These are phyloP conservation scores for Chirona hameri DNA, from an alignment of 2,888 invertebrate species.

Conservation along the genomic window DNA sequence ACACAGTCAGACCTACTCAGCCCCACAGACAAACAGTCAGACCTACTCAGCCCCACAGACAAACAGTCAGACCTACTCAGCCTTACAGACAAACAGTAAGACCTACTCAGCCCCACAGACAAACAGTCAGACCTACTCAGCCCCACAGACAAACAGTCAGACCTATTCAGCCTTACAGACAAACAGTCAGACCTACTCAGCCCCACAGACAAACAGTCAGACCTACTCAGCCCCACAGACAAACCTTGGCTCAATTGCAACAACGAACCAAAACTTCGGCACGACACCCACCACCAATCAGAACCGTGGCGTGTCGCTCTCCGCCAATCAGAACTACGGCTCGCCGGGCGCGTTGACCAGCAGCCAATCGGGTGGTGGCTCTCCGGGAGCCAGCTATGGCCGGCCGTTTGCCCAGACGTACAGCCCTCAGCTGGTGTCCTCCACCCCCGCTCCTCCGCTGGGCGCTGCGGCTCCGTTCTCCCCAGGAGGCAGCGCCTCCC, in stretches of 20 bases:
- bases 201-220: background rate
- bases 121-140: background rate
- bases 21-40: background rate
- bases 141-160: background rate
- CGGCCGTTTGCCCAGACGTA: too few relatives aligned
- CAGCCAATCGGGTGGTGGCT: too few relatives aligned
- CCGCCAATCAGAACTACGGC: too few relatives aligned
- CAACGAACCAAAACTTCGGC: background rate
- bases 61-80: background rate
- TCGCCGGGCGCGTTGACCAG: too few relatives aligned
- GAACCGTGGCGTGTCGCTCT: background rate
- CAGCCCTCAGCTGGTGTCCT: too few relatives aligned
- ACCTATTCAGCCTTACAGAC: background rate
- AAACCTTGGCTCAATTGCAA: background rate
- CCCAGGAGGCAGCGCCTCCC: background rate
- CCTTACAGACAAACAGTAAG: background rate
- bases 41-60: background rate
- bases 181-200: background rate
- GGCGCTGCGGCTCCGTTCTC: background rate
- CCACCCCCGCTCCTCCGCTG: background rate
- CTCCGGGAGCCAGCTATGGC: too few relatives aligned
- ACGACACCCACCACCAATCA: background rate
- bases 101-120: background rate
- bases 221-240: background rate
- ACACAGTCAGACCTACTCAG: background rate